A percentile compares a stretch with the other conserved stretches of the same genome.
These are phyloP conservation scores for Piscicola geometra DNA, from an alignment of 2,888 invertebrate species.

Conservation along the genomic window DNA sequence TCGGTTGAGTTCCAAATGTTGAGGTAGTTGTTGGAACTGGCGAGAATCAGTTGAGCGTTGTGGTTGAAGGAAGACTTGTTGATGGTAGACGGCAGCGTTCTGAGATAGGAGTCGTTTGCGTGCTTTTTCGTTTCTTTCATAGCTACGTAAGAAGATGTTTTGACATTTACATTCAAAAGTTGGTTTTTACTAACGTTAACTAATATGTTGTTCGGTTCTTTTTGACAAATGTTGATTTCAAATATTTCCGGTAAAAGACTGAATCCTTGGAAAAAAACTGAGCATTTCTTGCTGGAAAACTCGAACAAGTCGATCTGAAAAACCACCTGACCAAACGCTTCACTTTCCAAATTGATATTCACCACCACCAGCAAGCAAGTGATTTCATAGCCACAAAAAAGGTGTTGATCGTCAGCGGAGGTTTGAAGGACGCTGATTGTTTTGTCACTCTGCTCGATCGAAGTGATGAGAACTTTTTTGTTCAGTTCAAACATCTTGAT, in stretches of 20 bases:
- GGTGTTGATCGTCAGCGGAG: conserved; percentile 44
- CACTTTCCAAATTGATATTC: conserved; percentile 40
- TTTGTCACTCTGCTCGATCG: conserved; percentile 37
- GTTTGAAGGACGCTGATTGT: conserved; percentile 43
- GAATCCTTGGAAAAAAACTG: conserved; percentile 28
- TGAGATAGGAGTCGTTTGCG: neutral
- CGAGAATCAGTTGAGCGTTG: conserved; percentile 40
- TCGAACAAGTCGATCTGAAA: conserved; percentile 36
- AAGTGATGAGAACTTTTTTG: conserved; percentile 29
- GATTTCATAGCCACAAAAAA: conserved; percentile 45
- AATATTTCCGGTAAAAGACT: conserved; percentile 39
- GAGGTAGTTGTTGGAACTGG: conserved; percentile 38
- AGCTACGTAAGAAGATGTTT: conserved; percentile 17
- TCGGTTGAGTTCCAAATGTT: conserved; percentile 41
- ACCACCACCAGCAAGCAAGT: conserved; percentile 44
- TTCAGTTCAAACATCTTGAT: conserved; percentile 42
- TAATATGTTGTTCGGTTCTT: conserved; percentile 36
- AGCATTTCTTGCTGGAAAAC: neutral
- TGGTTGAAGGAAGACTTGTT: conserved; percentile 37
- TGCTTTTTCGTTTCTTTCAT: conserved; percentile 30
- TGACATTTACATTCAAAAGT: conserved; percentile 40
- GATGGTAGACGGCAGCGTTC: conserved; percentile 13
- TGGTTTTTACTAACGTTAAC: conserved; percentile 41
- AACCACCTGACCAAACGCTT: conserved; percentile 37
- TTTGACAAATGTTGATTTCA: conserved; percentile 39